Evolutionary conservation across 2,113 vertebrate genomes (phyloP).

Genomic region (Paraplagusia blochii): DNA sequence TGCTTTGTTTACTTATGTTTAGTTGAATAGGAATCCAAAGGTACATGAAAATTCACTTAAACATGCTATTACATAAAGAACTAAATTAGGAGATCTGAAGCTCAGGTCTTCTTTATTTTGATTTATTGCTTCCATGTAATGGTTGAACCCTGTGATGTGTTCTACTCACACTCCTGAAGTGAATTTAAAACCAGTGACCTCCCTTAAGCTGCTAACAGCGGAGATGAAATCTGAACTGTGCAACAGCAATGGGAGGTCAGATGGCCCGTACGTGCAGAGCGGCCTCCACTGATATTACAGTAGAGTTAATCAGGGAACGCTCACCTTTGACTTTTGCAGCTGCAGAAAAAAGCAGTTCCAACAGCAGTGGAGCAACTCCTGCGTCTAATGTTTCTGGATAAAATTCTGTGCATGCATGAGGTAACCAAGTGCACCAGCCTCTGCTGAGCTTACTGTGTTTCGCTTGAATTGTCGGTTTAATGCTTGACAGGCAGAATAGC

Average conservation of each 20-base stretch:
- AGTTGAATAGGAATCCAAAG: too few species aligned
- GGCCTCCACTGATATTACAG: conserved; percentile 1
- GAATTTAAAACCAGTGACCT: conserved; percentile 36
- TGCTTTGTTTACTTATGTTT: too few species aligned
- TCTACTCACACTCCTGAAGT: conserved; percentile 11
- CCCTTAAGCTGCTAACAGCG: conserved; percentile 1
- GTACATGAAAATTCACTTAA: too few species aligned
- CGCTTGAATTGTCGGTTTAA: neutral
- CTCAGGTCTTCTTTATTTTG: neutral
- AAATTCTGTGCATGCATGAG: neutral
- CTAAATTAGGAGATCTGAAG: neutral
- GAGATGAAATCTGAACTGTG: conserved; percentile 27
- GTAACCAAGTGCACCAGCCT: neutral
- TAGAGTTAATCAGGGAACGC: conserved; percentile 22
- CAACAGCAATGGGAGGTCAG: conserved; percentile 16
- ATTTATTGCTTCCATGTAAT: neutral
- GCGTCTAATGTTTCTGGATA: conserved; percentile 4
- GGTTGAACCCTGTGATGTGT: conserved; percentile 10
- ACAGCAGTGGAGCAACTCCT: conserved; percentile 32
- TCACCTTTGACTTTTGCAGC: conserved; percentile 27
- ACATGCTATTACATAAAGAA: too few species aligned
- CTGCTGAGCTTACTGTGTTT: neutral
- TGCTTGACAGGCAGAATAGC: neutral
- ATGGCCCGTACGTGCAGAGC: neutral
- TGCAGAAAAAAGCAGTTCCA: conserved; percentile 45